Conservation (phyloP, 2,797 vertebrate genomes). For the Catamblyrhynchus diadema region DNA sequence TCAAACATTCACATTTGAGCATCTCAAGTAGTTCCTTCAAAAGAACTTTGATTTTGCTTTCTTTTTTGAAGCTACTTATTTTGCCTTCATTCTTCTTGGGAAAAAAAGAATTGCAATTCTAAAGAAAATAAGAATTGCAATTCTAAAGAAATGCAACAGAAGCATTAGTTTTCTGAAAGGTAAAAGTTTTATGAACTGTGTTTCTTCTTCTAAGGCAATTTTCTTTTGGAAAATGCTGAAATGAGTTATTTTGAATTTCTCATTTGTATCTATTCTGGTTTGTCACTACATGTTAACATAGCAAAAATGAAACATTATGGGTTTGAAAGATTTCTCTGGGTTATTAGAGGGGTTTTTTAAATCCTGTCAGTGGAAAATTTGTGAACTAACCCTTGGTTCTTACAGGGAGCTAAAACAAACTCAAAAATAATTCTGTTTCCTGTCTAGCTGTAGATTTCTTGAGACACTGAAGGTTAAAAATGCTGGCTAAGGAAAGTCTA, state of each 20-base stretch:
- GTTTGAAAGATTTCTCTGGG: background rate
- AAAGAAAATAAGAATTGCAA: background rate
- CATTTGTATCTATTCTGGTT: background rate
- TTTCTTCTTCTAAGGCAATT: background rate
- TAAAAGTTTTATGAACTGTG: background rate
- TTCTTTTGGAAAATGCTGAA: background rate
- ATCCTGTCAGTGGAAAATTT: background rate
- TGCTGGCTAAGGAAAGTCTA: background rate
- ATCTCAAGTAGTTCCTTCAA: background rate
- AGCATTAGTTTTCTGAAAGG: background rate
- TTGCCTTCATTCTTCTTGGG: background rate
- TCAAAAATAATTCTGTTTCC: background rate
- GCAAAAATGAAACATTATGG: background rate
- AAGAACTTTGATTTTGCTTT: background rate
- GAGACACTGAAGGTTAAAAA: constrained; percentile 1
- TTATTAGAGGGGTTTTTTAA: background rate
- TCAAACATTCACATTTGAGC: background rate
- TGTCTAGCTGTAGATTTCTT: background rate
- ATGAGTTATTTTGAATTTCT: background rate
- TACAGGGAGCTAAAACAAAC: background rate
- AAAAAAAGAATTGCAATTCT: background rate
- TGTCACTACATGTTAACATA: background rate
- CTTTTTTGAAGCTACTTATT: background rate
- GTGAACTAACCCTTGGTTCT: background rate
- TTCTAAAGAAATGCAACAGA: background rate